These are phyloP conservation scores for Gila orcuttii DNA, from an alignment of 2,113 vertebrate genomes.

Conservation along the genomic window DNA sequence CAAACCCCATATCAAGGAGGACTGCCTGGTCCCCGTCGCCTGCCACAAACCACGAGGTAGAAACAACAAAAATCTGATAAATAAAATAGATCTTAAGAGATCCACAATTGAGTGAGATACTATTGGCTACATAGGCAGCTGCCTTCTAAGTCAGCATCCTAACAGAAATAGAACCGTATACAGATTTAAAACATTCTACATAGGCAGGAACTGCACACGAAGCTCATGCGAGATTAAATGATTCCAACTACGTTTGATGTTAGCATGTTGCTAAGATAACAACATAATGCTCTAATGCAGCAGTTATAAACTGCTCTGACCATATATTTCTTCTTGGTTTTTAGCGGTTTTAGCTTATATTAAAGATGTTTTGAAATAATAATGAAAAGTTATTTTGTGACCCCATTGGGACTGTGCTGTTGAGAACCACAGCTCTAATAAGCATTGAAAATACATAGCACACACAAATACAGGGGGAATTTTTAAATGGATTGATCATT, in stretches of 20 bases:
- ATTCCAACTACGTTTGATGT: not conserved
- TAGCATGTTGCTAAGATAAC: not conserved
- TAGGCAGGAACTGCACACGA: not conserved
- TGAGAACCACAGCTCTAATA: too few species aligned
- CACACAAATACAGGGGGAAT: too few species aligned
- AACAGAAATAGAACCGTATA: not conserved
- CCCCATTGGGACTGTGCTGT: too few species aligned
- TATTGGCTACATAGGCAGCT: too few species aligned
- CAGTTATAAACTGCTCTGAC: not conserved
- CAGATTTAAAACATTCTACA: not conserved
- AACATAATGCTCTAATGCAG: not conserved
- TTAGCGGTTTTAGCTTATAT: too few species aligned
- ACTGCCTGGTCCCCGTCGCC: slow-evolving; percentile 85
- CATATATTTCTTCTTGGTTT: too few species aligned
- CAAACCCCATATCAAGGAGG: slow-evolving; percentile 92
- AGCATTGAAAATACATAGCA: too few species aligned
- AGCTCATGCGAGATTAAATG: not conserved
- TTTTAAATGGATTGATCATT: too few species aligned
- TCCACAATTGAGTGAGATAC: not conserved
- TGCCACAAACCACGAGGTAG: slow-evolving; percentile 90
- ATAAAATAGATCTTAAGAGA: not conserved
- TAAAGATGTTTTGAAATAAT: too few species aligned
- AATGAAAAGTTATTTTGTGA: too few species aligned
- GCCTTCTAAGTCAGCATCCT: not conserved
- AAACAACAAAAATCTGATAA: not conserved